phyloP scores from a whole-genome alignment of 2,888 invertebrate species.

The Drosophila imparisetae region DNA sequence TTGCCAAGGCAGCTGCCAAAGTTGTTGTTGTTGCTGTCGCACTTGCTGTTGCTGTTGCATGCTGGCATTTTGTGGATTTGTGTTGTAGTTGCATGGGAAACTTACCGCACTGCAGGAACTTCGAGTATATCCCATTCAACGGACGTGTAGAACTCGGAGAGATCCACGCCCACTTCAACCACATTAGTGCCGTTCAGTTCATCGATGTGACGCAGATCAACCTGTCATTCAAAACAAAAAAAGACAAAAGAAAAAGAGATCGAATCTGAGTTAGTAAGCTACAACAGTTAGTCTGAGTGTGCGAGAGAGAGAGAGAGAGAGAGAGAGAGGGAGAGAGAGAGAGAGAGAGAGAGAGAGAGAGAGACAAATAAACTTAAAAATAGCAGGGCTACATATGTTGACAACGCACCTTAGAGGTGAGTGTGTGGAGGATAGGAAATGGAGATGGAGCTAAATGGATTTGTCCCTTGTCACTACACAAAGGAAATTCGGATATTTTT shows the following conservation, averaged over 20 bases:
- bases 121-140: constrained; percentile 99
- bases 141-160: constrained; percentile 98
- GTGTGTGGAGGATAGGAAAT: neutral
- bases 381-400: constrained; percentile 52
- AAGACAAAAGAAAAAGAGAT: constrained; percentile 4
- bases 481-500: neutral
- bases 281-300: neutral
- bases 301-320: constrained; percentile 25
- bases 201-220: constrained; percentile 96
- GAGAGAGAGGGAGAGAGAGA: constrained; percentile 32
- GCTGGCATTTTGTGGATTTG: constrained; percentile 8
- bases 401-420: constrained; percentile 40
- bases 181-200: constrained; percentile 95
- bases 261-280: constrained; percentile 21
- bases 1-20: constrained; percentile 75
- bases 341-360: constrained; percentile 25
- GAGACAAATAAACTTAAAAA: constrained; percentile 47
- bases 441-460: neutral
- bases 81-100: constrained; percentile 38
- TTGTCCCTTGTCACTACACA: neutral
- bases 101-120: constrained; percentile 95
- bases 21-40: constrained; percentile 9
- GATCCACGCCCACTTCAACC: constrained; percentile 97
- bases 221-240: constrained; percentile 86
- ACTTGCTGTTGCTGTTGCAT: constrained; percentile 23